Evolutionary conservation across 2,888 invertebrate genomes (phyloP).

Genomic region (Ectropis crepuscularia): DNA sequence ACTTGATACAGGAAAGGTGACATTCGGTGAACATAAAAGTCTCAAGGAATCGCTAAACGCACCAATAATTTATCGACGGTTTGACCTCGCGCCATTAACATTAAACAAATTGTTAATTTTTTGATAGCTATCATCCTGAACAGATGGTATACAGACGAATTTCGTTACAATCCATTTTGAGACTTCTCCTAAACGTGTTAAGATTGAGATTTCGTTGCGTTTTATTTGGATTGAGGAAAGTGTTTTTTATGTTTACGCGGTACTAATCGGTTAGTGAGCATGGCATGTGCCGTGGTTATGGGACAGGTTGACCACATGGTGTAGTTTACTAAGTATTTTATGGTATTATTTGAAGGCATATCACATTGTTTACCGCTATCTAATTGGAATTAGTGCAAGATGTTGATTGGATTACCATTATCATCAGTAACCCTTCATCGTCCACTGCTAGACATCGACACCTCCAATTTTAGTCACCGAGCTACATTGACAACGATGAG

Average conservation of each 20-base stretch:
- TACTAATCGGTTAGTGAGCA: constrained; percentile 76
- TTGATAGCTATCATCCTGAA: constrained; percentile 82
- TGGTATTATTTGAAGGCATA: constrained; percentile 60
- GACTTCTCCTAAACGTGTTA: constrained; percentile 10
- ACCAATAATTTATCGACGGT: constrained; percentile 78
- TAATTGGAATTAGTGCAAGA: constrained; percentile 6
- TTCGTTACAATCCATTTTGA: constrained; percentile 37
- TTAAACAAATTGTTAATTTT: constrained; percentile 85
- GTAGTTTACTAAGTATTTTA: constrained; percentile 78
- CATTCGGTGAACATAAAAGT: constrained; percentile 79
- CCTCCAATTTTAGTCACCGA: too few species aligned
- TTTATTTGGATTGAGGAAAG: constrained; percentile 52
- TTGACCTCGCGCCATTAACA: constrained; percentile 81
- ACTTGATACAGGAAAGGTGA: constrained; percentile 75
- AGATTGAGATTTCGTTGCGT: constrained; percentile 22
- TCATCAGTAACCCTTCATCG: too few species aligned
- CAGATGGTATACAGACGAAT: constrained; percentile 66
- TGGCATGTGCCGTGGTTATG: constrained; percentile 82
- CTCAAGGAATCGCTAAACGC: constrained; percentile 72
- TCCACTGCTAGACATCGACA: too few species aligned
- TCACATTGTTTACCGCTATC: constrained; percentile 12
- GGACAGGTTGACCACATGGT: constrained; percentile 84
- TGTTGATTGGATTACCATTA: too few species aligned
- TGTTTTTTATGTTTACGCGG: constrained; percentile 69
- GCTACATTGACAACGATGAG: too few species aligned